Evolutionary conservation across 35 echinoderm and acorn worm species (phyloP), one percentile per base, ranked within the genome.

Genomic region (Ophiothrix spiculata): DNA sequence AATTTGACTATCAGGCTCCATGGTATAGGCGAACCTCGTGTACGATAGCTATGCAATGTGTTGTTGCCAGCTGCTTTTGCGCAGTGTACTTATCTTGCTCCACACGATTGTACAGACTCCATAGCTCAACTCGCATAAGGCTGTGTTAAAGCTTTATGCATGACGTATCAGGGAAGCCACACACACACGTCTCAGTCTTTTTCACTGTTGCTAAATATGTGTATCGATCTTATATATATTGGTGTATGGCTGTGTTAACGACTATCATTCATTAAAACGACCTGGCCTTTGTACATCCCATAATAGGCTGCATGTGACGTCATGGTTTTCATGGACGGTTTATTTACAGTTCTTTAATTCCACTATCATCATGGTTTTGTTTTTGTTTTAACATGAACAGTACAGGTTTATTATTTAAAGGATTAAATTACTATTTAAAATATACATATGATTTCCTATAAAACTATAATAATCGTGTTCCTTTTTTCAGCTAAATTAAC

Each of bases 1-100:
- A 28, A 69, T 6, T 69, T 88, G 75, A 41, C 91, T 84, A 38
- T 74, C 42, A 23, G 84, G 81, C 86, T 95, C 89, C 85, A 84
- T 84, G 81, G 32, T 64, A 25, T 69, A 6, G 29, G 10, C 60
- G 16, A 25, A 69, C 60, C 60, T 69, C 60, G 60, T 69, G 60
- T 69, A 25, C 16, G 17, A 25, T 69, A n/a, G 17, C 3, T 69
- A 54, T 54, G 21, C 45, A 54, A 21, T 21, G 21, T 8, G 8
- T 54, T 54, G 45, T 69, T 25, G 8, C 3, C 60, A 10, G 60
- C 60, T 69, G 60, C 60, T 28, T 69, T 69, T n/a, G 60, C 60
- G 60, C 60, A 69, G 60, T 69, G 29, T 15, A 12, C 29, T 21
- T 54, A 54, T 21, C 45, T 54, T 11, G 23, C 60, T 25, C 60